These are phyloP conservation scores for Amphipoea lucens DNA, from an alignment of 2,888 invertebrate genomes.

Conservation along the genomic window DNA sequence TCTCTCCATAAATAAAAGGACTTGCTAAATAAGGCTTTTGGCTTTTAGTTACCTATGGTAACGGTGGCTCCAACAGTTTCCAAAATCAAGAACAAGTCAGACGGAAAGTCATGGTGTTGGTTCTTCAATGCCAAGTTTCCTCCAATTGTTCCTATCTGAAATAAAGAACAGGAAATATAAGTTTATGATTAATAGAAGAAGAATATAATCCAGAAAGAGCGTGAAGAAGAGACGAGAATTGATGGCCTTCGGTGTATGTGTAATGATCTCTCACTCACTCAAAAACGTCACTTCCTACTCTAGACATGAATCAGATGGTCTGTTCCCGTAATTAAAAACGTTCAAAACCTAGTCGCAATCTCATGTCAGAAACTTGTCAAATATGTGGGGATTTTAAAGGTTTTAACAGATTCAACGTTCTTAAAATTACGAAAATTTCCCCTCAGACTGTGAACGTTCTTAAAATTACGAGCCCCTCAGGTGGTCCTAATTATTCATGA, in stretches of 20 bases:
- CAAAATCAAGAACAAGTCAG: constrained; percentile 92
- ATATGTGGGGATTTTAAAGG: too few relatives aligned
- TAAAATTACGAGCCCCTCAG: too few relatives aligned
- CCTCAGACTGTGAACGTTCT: too few relatives aligned
- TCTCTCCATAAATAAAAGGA: not conserved
- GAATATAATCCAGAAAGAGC: not conserved
- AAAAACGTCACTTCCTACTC: not conserved
- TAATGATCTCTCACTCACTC: too few relatives aligned
- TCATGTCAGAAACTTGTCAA: too few relatives aligned
- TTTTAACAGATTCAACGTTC: too few relatives aligned
- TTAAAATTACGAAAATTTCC: too few relatives aligned
- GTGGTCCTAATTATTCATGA: too few relatives aligned
- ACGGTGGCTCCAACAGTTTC: constrained; percentile 91
- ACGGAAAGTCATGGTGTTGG: constrained; percentile 92
- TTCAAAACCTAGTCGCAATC: too few relatives aligned
- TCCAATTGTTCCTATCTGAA: constrained; percentile 92
- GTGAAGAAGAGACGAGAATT: not conserved
- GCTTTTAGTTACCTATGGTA: constrained; percentile 80
- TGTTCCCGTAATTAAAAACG: too few relatives aligned
- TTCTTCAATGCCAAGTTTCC: constrained; percentile 93
- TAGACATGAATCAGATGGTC: too few relatives aligned
- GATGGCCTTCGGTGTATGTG: not conserved
- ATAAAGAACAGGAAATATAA: constrained; percentile 20
- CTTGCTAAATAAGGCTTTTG: not conserved
- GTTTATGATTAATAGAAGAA: not conserved